These are phyloP conservation scores for Ceyx margarethae DNA, from an alignment of 2,113 vertebrate genomes.

Conservation along the genomic window DNA sequence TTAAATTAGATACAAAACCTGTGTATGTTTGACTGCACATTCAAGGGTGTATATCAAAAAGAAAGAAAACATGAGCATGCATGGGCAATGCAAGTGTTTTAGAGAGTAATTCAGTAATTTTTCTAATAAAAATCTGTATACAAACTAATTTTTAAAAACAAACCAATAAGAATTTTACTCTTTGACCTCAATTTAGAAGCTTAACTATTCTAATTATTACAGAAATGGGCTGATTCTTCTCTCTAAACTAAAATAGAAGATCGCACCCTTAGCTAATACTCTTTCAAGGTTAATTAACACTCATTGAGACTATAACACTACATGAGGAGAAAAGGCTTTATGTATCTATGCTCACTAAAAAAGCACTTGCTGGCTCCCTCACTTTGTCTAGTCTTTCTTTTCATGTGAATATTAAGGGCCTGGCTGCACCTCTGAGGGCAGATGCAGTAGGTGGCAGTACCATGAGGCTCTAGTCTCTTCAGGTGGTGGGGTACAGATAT, in stretches of 20 bases:
- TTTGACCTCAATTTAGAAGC: not conserved
- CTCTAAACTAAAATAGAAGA: not conserved
- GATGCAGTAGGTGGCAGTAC: not conserved
- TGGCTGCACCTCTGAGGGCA: not conserved
- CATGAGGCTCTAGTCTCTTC: not conserved
- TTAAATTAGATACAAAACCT: not conserved
- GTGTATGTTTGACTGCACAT: not conserved
- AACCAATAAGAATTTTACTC: not conserved
- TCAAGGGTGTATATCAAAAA: not conserved
- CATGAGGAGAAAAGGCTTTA: not conserved
- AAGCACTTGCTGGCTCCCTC: not conserved
- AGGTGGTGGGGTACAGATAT: not conserved
- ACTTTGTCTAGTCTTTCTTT: not conserved
- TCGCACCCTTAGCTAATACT: not conserved
- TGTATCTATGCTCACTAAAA: not conserved
- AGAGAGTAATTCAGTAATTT: not conserved
- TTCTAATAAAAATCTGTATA: not conserved
- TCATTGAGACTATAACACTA: not conserved
- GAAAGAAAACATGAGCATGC: not conserved
- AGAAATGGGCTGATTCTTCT: not conserved
- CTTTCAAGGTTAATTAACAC: conserved; percentile 1
- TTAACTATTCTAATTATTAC: not conserved
- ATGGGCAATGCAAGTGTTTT: not conserved
- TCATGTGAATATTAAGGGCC: not conserved
- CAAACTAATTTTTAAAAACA: not conserved